Evolutionary conservation across 2,113 vertebrate genomes (phyloP).

Genomic region (Microtus pennsylvanicus): DNA sequence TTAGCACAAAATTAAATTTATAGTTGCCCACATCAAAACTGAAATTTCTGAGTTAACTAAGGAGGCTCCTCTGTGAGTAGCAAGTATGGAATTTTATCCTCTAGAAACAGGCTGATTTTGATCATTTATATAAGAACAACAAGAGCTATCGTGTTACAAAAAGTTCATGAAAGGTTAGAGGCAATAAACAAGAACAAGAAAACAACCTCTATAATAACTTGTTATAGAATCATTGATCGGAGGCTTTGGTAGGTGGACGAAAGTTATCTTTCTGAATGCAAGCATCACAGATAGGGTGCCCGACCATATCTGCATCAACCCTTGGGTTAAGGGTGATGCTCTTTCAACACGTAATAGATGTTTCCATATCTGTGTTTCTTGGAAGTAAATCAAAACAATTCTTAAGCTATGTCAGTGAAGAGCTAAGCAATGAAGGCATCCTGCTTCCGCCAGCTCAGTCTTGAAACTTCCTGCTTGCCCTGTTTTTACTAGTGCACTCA

Average conservation of each 20-base stretch:
- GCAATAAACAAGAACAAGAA: background rate
- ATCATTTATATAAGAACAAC: slow-evolving; percentile 14
- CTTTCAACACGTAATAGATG: background rate
- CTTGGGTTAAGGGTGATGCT: background rate
- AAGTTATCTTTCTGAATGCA: background rate
- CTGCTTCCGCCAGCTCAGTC: background rate
- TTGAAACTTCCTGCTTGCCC: background rate
- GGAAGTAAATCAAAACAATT: slow-evolving; percentile 10
- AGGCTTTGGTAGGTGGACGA: background rate
- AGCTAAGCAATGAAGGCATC: background rate
- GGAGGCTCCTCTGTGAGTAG: background rate
- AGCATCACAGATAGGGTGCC: background rate
- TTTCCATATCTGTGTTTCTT: background rate
- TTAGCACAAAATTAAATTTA: slow-evolving; percentile 52
- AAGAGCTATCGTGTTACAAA: background rate
- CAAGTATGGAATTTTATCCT: slow-evolving; percentile 18
- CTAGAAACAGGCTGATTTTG: slow-evolving; percentile 37
- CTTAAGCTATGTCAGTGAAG: background rate
- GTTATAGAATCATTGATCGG: background rate
- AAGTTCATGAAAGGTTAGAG: slow-evolving; percentile 33
- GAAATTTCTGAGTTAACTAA: slow-evolving; percentile 38
- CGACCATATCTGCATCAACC: background rate
- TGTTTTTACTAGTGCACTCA: background rate
- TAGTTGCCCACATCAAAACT: background rate
- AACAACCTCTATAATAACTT: background rate